Percentiles rank a stretch among this genome's conserved stretches.
Evolutionary conservation across 2,113 vertebrate genomes (phyloP).

Genomic region (Thunnus thynnus): DNA sequence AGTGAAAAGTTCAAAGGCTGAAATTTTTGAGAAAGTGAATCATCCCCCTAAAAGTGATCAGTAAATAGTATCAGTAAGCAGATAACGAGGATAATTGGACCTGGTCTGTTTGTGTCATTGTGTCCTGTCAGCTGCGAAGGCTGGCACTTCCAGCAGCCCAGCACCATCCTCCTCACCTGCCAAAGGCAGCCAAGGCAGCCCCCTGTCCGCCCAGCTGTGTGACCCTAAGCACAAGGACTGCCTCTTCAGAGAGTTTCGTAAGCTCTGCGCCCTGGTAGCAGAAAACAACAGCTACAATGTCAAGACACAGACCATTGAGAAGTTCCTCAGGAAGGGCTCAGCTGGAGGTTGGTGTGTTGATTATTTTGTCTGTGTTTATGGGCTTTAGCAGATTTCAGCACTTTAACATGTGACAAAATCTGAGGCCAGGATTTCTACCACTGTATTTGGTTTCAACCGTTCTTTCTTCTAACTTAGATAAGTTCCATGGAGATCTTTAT

Average conservation of each 20-base stretch:
- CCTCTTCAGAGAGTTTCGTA: slow-evolving; percentile 94
- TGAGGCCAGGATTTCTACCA: neutral
- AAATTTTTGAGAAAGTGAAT: neutral
- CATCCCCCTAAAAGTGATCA: neutral
- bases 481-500: slow-evolving; percentile 94
- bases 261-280: slow-evolving; percentile 93
- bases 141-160: slow-evolving; percentile 77
- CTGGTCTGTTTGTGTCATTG: neutral
- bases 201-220: slow-evolving; percentile 86
- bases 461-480: slow-evolving; percentile 84
- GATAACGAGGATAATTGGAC: neutral
- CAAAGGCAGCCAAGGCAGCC: slow-evolving; percentile 72
- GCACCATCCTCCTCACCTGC: slow-evolving; percentile 63
- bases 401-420: too few relatives aligned
- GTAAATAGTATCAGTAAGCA: neutral
- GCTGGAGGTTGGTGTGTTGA: slow-evolving; percentile 86
- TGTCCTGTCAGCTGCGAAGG: slow-evolving; percentile 79
- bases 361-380: too few relatives aligned
- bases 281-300: slow-evolving; percentile 95
- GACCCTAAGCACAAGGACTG: slow-evolving; percentile 95
- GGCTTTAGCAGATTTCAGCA: neutral
- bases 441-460: neutral
- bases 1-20: neutral
- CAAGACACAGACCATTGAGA: slow-evolving; percentile 96
- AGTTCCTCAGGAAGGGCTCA: slow-evolving; percentile 93